Evolutionary conservation across 2,888 invertebrate genomes (phyloP), one percentile per base, ranked within the genome.

Genomic region (Conchocele bisecta): DNA sequence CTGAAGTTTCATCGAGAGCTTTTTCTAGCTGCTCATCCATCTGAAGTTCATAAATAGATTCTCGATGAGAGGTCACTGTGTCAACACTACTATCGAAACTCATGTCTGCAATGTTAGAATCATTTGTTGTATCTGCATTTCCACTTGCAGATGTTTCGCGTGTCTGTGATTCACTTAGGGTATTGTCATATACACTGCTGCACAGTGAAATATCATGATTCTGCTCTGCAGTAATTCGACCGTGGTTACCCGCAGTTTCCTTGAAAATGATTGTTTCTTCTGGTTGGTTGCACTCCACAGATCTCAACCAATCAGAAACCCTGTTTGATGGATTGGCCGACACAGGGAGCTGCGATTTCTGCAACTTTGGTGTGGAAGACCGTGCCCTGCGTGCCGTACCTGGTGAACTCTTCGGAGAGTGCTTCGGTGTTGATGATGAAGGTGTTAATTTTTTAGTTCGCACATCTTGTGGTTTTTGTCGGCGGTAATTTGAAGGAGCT

Each of bases 241-340:
- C 13, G n/a, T 48, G 26, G n/a, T 70, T 66, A 17, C 73, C 73
- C 15, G 64, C 76, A 63, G 69, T 73, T 20, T 69, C 72, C 61
- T 76, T 73, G 67, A 76, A 61, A 59, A 70, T 73, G 15, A 76
- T 53, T 11, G 65, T 66, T 54, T 78, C 78, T 37, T 70, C 73
- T 24, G 46, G 33, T 51, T 72, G 66, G n/a, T 72, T 71, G 39
- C 78, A 78, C 48, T 86, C 85, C 11, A 90, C 89, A 15, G 88
- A 89, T 54, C 86, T 85, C 42, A 90, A 83, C 90, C 90, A 90
- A 61, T 89, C 88, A 17, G 88, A 87, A 11, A 89, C 89, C 17
- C 90, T 78, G 53, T 84, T 85, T 17, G 84, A 84, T 6, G 87
- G 83, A 61, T 73, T 83, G 20, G 81, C 69, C 24, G 83, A 74